phyloP scores from a whole-genome alignment of 2,797 vertebrate genomes.

The Chaetodon trifasciatus region DNA sequence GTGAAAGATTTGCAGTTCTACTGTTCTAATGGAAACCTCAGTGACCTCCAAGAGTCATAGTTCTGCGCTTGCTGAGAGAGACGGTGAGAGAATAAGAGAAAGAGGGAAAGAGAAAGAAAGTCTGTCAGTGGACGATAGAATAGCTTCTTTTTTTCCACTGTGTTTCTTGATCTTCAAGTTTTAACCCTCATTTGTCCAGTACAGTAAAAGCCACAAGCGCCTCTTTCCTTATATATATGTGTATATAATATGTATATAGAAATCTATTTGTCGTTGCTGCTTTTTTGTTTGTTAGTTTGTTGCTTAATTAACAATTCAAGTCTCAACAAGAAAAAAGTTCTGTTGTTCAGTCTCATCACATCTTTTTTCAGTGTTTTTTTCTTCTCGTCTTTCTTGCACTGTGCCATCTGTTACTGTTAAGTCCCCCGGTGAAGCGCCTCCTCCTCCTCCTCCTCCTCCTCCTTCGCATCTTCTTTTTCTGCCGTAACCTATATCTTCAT shows the following conservation, averaged over 20 bases:
- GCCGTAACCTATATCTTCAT: conserved; percentile 78
- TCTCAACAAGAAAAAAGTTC: conserved; percentile 88
- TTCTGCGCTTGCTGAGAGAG: conserved; percentile 86
- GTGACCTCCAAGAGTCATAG: conserved; percentile 85
- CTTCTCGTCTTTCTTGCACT: conserved; percentile 75
- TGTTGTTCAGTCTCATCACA: conserved; percentile 83
- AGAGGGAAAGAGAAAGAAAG: conserved; percentile 86
- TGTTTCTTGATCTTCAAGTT: conserved; percentile 88
- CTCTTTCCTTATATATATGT: conserved; percentile 88
- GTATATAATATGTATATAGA: conserved; percentile 91
- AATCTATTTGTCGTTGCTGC: conserved; percentile 90
- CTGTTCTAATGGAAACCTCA: conserved; percentile 87
- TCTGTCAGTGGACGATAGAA: conserved; percentile 84
- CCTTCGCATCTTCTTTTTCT: conserved; percentile 64
- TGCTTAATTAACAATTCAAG: conserved; percentile 89
- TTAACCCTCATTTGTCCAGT: conserved; percentile 91
- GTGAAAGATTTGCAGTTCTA: conserved; percentile 88
- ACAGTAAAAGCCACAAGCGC: conserved; percentile 88
- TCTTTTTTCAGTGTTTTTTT: conserved; percentile 76
- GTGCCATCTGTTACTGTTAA: conserved; percentile 79
- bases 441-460: conserved; percentile 35
- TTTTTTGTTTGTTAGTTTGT: conserved; percentile 88
- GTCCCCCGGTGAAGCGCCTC: conserved; percentile 76
- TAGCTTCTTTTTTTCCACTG: conserved; percentile 83
- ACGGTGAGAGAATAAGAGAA: conserved; percentile 83